Base-by-base conservation (phyloP, 1,140 invertebrate genomes). In the Bombus waltoni region DNA sequence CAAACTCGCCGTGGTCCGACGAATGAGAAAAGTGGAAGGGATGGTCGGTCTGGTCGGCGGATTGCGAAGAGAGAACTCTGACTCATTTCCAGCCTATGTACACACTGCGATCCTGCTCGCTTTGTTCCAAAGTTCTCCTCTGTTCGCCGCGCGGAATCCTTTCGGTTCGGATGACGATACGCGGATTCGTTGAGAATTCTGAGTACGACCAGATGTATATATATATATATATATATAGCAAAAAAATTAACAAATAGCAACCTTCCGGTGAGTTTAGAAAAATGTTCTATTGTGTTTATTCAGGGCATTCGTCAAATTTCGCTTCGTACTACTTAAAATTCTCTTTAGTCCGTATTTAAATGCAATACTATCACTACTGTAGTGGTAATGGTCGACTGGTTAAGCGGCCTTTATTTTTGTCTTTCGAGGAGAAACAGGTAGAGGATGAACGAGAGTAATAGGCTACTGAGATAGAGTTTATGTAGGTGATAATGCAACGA, bases 81-180 rank as follows among this genome's bases (percentile, higher is more conserved):
- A 81, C 65, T 86, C 80, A 80, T 89, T 89, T 82, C 77, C 79
- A 79, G 71, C 66, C 53, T 76, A 59, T 65, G 57, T 66, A 85
- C 53, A 82, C 74, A 72, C 28, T 71, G 65, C 44, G 70, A 42
- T 82, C 35, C 74, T 18, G 35, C 18, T 35, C 28, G 78, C 71
- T 82, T 89, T 89, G 81, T 86, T 89, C 28, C 32, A 9, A 22
- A 15, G 38, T 38, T 22, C 66, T 11, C 38, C n/a, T 3, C 35
- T 35, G 8, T 42, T 42, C 75, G 59, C 18, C 28, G 38, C 38
- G 25, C 65, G n/a, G 44, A 28, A 42, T 66, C 32, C 44, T 83
- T 84, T 47, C 72, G 57, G 3, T 65, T 65, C 35, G 66, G 25
- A 71, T 32, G 22, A 13, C 53, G 25, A 38, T 40, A n/a, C 65